phyloP scores from a whole-genome alignment of 1,140 invertebrate species.

The Caerostris darwini region DNA sequence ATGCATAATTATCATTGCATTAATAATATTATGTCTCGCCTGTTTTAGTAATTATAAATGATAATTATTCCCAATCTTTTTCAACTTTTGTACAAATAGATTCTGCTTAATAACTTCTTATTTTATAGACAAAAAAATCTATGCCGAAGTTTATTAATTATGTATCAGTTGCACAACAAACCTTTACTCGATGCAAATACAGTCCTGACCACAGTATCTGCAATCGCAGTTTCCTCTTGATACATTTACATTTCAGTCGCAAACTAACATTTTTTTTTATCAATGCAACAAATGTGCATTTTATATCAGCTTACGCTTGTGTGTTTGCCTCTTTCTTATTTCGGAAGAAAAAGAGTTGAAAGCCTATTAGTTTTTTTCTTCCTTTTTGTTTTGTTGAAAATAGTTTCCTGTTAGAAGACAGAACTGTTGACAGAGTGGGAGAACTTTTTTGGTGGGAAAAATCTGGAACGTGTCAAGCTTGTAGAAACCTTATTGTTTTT shows the following conservation, averaged over 20 bases:
- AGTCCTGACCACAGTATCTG: neutral
- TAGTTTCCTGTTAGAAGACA: neutral
- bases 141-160: neutral
- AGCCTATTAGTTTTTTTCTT: neutral
- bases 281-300: neutral
- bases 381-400: neutral
- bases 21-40: no score
- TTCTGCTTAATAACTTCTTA: no score
- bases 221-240: neutral
- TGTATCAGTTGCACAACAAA: neutral
- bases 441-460: neutral
- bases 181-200: neutral
- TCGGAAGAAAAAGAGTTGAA: neutral
- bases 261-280: neutral
- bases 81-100: no score
- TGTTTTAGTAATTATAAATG: no score
- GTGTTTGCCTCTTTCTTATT: neutral
- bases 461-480: neutral
- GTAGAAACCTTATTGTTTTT: neutral
- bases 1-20: no score
- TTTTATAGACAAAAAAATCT: neutral
- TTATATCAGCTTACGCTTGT: neutral
- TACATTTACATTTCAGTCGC: neutral
- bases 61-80: no score
- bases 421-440: neutral